phyloP scores from a whole-genome alignment of 2,797 vertebrate species.

The Gadopsis marmoratus region DNA sequence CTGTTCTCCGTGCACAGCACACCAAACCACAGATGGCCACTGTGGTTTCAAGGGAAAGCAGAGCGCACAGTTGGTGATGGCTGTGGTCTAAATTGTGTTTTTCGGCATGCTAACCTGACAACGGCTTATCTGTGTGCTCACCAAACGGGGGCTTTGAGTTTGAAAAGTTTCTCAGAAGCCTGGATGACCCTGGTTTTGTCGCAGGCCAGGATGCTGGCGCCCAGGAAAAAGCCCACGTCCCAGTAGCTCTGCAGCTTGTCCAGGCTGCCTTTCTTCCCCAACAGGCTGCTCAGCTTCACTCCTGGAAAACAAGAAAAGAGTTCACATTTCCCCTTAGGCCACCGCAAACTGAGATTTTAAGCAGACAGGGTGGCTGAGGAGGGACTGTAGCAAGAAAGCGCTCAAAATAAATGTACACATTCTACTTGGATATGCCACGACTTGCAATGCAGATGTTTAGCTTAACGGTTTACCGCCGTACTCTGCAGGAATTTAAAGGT shows the following conservation, averaged over 20 bases:
- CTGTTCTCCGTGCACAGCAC: background rate
- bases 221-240: conserved; percentile 98
- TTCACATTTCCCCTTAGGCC: background rate
- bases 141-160: conserved; percentile 96
- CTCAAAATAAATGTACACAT: background rate
- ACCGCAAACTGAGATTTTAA: background rate
- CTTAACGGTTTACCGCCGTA: background rate
- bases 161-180: conserved; percentile 98
- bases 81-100: conserved; percentile 13
- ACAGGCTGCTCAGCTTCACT: conserved; percentile 97
- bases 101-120: background rate
- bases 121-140: conserved; percentile 72
- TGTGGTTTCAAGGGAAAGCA: conserved; percentile 36
- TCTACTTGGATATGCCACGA: background rate
- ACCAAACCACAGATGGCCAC: conserved; percentile 56
- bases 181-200: conserved; percentile 95
- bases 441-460: background rate
- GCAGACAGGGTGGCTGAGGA: background rate
- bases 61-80: conserved; percentile 19
- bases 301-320: conserved; percentile 80
- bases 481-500: background rate
- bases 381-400: background rate
- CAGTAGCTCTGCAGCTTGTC: conserved; percentile 99
- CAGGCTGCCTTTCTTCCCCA: conserved; percentile 97
- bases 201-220: conserved; percentile 95